Evolutionary conservation across 2,888 invertebrate genomes (phyloP).

Genomic region (Byasa hedistus): DNA sequence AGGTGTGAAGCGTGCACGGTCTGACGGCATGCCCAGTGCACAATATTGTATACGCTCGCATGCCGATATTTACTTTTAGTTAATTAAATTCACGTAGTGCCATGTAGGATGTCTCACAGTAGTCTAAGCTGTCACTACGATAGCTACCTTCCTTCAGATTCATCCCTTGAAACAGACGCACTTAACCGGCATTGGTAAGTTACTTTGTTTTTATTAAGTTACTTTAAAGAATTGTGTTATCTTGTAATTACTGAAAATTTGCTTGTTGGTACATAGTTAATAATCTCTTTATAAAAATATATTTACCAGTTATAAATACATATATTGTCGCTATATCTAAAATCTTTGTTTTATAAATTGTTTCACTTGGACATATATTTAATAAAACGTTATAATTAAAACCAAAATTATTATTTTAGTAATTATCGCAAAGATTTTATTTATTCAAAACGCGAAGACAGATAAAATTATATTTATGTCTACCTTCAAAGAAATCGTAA

Average conservation of each 20-base stretch:
- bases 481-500: not conserved
- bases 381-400: no score
- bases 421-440: not conserved
- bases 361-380: no score
- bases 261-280: not conserved
- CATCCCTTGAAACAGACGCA: constrained; percentile 75
- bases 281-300: not conserved
- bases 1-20: constrained; percentile 72
- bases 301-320: no score
- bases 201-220: not conserved
- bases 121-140: constrained; percentile 76
- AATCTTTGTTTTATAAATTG: no score
- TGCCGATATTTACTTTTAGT: constrained; percentile 59
- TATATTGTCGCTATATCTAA: no score
- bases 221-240: not conserved
- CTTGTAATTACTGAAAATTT: not conserved
- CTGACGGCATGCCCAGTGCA: constrained; percentile 70
- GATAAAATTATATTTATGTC: not conserved
- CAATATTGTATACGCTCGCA: constrained; percentile 49
- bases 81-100: constrained; percentile 65
- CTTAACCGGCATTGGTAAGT: constrained; percentile 76
- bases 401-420: no score
- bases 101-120: constrained; percentile 80
- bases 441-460: not conserved
- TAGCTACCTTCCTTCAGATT: constrained; percentile 75